Evolutionary conservation across 2,797 vertebrate species (phyloP).

Genomic region (Pangasius larnaudii): DNA sequence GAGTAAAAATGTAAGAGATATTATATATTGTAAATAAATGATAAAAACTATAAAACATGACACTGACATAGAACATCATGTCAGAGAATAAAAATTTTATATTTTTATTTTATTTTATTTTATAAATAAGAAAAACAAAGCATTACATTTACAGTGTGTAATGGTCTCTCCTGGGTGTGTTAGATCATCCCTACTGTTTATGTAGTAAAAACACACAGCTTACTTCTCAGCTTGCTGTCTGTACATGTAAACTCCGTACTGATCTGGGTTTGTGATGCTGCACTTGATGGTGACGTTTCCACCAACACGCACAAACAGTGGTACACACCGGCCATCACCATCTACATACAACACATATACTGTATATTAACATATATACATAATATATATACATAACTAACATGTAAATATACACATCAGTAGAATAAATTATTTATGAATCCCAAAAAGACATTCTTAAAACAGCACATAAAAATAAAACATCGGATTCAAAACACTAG

Average conservation of each 20-base stretch:
- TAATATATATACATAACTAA: background rate
- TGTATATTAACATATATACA: background rate
- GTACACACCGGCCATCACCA: background rate
- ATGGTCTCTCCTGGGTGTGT: background rate
- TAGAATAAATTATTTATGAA: background rate
- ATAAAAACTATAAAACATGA: background rate
- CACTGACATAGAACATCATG: background rate
- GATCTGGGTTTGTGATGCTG: background rate
- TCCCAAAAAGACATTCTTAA: background rate
- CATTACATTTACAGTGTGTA: background rate
- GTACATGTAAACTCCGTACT: slow-evolving; percentile 11
- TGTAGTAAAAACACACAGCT: background rate
- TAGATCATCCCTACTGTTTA: background rate
- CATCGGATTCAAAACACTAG: background rate
- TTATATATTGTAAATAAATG: background rate
- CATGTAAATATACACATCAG: background rate
- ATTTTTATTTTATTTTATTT: background rate
- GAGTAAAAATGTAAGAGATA: background rate
- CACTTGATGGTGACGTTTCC: background rate
- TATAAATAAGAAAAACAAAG: background rate
- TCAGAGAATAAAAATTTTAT: too few species aligned
- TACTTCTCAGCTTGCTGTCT: background rate
- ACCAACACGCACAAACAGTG: background rate
- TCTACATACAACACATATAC: slow-evolving; percentile 2
- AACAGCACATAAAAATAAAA: background rate